Conservation (phyloP, 2,888 invertebrate genomes). For the Ferrisia virgata region DNA sequence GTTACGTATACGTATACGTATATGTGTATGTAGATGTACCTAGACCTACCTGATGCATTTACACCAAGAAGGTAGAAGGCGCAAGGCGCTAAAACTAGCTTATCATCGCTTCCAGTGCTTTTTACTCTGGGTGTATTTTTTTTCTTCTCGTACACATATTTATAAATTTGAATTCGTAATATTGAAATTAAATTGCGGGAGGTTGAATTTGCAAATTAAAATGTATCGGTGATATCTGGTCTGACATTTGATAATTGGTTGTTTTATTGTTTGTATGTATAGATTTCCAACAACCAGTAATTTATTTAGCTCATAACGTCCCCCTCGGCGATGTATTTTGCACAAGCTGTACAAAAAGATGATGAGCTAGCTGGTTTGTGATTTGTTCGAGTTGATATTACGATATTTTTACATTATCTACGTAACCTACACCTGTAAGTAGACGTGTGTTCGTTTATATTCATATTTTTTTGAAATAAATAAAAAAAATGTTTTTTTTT, state of each 20-base stretch:
- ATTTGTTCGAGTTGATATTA: not conserved
- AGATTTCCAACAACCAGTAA: not conserved
- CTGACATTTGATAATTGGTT: not conserved
- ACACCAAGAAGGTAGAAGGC: not conserved
- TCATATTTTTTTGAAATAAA: no score
- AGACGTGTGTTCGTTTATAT: no score
- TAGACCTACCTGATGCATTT: no score
- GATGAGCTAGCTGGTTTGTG: not conserved
- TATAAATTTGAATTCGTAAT: not conserved
- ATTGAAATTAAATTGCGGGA: not conserved
- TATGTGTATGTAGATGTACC: no score
- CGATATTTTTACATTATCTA: no score
- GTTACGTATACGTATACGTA: not conserved
- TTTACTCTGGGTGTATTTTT: not conserved
- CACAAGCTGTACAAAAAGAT: not conserved
- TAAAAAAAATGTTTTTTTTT: no score
- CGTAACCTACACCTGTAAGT: no score
- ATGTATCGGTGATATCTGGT: not conserved
- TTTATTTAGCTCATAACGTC: not conserved
- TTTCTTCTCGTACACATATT: not conserved
- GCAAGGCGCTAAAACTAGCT: not conserved
- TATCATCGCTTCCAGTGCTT: not conserved
- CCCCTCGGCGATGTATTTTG: not conserved
- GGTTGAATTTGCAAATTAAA: not conserved
- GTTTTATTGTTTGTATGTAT: not conserved